Conservation (phyloP, 2,113 vertebrate species). For the Solea solea region DNA sequence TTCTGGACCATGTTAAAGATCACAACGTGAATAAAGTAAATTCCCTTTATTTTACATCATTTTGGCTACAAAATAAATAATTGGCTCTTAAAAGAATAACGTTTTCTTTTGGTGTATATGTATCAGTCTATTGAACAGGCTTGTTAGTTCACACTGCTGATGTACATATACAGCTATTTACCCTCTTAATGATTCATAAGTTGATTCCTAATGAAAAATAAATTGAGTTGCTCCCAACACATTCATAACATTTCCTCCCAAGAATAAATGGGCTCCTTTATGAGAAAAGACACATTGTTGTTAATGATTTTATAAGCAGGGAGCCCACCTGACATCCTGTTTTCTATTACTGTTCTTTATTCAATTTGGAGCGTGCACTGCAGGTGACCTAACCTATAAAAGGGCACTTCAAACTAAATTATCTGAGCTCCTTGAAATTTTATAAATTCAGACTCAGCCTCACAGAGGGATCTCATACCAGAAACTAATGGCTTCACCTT, state of each 20-base stretch:
- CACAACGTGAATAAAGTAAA: no score
- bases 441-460: conserved; percentile 82
- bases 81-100: no score
- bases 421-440: conserved; percentile 84
- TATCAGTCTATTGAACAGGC: no score
- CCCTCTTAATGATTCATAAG: conserved; percentile 69
- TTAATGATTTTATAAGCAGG: conserved; percentile 87
- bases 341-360: conserved; percentile 85
- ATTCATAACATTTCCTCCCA: conserved; percentile 79
- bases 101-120: no score
- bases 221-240: conserved; percentile 82
- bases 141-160: conserved; percentile 16
- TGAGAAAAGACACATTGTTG: conserved; percentile 84
- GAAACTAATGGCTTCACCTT: conserved; percentile 82
- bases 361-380: conserved; percentile 85
- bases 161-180: conserved; percentile 69
- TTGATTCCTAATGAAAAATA: conserved; percentile 82
- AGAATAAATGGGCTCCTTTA: conserved; percentile 85
- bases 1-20: no score
- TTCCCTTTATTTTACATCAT: no score
- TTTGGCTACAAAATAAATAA: no score
- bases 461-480: conserved; percentile 74
- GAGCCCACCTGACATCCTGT: conserved; percentile 82
- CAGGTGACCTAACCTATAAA: conserved; percentile 88
- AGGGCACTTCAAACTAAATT: conserved; percentile 89